A percentile compares a stretch with the other conserved stretches of the same genome.
Conservation (phyloP, 2,888 invertebrate species). For the Torymus auratus region DNA sequence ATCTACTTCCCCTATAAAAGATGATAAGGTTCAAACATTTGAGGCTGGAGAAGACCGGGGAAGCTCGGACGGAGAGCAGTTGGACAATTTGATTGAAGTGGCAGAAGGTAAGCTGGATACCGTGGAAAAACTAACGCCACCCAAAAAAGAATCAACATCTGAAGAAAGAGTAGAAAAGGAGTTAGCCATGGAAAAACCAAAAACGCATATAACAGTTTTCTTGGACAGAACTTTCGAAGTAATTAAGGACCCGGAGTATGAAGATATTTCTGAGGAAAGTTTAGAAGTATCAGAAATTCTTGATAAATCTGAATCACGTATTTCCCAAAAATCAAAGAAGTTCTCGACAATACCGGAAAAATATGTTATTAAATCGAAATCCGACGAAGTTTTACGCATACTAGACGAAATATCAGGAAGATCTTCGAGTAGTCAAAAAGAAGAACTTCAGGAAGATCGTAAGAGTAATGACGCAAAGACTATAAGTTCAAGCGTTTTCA, state of each 20-base stretch:
- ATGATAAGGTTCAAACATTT: conserved; percentile 27
- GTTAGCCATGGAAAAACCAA: conserved; percentile 19
- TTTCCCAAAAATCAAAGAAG: conserved; percentile 61
- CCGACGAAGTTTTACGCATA: conserved; percentile 70
- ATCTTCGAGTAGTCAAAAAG: conserved; percentile 48
- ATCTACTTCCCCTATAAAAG: neutral
- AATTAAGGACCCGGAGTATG: conserved; percentile 71
- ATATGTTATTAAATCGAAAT: conserved; percentile 67
- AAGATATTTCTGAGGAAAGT: conserved; percentile 75
- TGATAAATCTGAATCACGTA: conserved; percentile 67
- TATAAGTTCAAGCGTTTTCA: neutral
- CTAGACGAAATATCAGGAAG: conserved; percentile 69
- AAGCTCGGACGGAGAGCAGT: conserved; percentile 69
- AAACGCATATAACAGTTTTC: conserved; percentile 47
- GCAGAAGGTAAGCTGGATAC: conserved; percentile 65
- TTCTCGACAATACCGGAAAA: conserved; percentile 65
- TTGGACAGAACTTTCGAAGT: conserved; percentile 60
- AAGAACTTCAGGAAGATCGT: neutral
- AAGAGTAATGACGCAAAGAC: conserved; percentile 19
- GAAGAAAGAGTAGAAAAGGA: conserved; percentile 33
- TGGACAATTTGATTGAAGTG: conserved; percentile 69
- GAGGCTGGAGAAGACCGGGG: conserved; percentile 60
- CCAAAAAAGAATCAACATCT: conserved; percentile 32
- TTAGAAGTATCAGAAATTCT: conserved; percentile 74
- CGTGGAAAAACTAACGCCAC: conserved; percentile 60